Percentiles rank a stretch among this genome's conserved stretches.
Conservation (phyloP, 92 coral and sea anemone species). For the Parazoanthus swiftii region DNA sequence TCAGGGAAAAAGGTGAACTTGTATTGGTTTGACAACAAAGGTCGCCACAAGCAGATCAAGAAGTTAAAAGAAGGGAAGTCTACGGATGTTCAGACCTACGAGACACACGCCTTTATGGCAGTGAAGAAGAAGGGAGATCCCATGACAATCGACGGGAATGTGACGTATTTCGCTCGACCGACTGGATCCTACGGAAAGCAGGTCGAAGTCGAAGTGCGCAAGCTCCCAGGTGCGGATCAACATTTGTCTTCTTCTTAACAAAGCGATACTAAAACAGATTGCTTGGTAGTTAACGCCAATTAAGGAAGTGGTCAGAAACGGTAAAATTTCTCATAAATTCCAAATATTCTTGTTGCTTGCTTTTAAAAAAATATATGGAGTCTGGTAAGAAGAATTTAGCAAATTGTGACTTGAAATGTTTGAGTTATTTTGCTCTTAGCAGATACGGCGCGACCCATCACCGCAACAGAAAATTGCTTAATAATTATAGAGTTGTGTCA, state of each 20-base stretch:
- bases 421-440: no score
- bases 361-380: no score
- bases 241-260: no score
- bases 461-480: no score
- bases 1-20: constrained; percentile 77
- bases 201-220: constrained; percentile 69
- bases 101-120: constrained; percentile 87
- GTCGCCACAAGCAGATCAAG: constrained; percentile 57
- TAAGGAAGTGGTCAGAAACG: constrained; percentile 8
- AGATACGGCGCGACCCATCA: no score
- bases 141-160: constrained; percentile 66
- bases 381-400: background rate
- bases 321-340: no score
- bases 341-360: no score
- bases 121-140: constrained; percentile 64
- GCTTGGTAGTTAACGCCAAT: background rate
- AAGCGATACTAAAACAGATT: no score
- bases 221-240: constrained; percentile 67
- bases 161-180: constrained; percentile 73
- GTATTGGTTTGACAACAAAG: constrained; percentile 80
- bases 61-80: constrained; percentile 82
- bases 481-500: no score
- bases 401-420: no score
- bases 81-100: constrained; percentile 69
- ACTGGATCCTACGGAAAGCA: constrained; percentile 55